Percentiles rank a stretch among this genome's conserved stretches.
phyloP scores from a whole-genome alignment of 2,113 vertebrate species.

The Gallinago undulata region DNA sequence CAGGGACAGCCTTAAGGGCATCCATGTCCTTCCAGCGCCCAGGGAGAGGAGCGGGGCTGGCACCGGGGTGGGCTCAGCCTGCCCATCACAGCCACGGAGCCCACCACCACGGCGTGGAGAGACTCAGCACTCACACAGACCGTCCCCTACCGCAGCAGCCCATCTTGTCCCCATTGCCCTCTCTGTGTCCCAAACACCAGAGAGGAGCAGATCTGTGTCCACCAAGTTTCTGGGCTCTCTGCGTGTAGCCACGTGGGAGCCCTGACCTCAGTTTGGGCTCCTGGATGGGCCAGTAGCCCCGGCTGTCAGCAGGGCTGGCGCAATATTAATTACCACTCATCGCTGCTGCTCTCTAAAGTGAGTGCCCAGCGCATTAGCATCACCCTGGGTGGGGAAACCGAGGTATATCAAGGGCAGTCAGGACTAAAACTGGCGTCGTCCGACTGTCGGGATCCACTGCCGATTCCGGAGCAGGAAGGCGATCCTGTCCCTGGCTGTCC shows the following conservation, averaged over 20 bases:
- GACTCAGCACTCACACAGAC: not conserved
- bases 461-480: not conserved
- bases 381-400: not conserved
- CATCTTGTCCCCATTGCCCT: fast-evolving
- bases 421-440: not conserved
- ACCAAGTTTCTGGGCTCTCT: not conserved
- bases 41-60: fast-evolving
- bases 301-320: not conserved
- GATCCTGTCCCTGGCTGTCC: not conserved
- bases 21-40: fast-evolving
- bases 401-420: not conserved
- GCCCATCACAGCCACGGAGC: not conserved
- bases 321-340: not conserved
- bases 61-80: not conserved
- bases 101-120: fast-evolving
- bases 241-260: not conserved
- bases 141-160: not conserved
- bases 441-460: not conserved
- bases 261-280: not conserved
- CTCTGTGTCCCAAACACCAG: fast-evolving
- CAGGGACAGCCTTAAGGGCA: not conserved
- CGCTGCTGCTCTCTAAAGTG: not conserved
- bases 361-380: not conserved
- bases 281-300: not conserved
- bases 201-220: not conserved